These are phyloP conservation scores for Sinocyclocheilus anshuiensis DNA, from an alignment of 2,113 vertebrate genomes.

Conservation along the genomic window DNA sequence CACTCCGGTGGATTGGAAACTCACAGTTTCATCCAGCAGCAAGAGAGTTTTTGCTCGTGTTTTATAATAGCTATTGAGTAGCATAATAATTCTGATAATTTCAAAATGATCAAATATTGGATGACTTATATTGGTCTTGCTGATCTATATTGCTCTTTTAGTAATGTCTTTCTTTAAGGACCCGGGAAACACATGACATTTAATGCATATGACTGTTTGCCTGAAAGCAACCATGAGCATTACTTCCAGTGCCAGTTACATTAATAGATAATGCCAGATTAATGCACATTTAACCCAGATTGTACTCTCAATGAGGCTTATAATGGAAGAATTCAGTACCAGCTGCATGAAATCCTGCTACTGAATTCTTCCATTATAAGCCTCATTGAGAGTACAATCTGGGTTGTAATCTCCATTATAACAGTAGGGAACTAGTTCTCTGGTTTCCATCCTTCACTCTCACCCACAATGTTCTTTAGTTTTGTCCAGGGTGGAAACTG, in stretches of 20 bases:
- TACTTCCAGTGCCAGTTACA: not conserved
- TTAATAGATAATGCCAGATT: not conserved
- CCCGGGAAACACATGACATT: not conserved
- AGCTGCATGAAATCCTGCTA: not conserved
- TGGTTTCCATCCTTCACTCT: not conserved
- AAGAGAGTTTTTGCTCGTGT: not conserved
- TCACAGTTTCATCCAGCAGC: not conserved
- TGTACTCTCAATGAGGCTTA: not conserved
- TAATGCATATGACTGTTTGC: not conserved
- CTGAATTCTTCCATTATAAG: too few relatives aligned
- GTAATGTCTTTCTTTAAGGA: not conserved
- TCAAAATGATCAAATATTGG: not conserved
- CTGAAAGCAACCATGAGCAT: not conserved
- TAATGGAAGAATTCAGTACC: not conserved
- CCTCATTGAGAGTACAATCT: too few relatives aligned
- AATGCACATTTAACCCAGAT: not conserved
- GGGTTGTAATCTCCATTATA: not conserved
- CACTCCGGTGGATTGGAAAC: not conserved
- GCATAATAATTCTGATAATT: not conserved
- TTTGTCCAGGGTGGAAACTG: not conserved
- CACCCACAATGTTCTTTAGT: not conserved
- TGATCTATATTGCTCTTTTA: not conserved
- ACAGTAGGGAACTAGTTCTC: not conserved
- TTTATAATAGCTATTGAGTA: not conserved
- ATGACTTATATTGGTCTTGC: not conserved